Evolutionary conservation across 2,113 vertebrate genomes (phyloP).

Genomic region (Astatotilapia flaviijosephi): DNA sequence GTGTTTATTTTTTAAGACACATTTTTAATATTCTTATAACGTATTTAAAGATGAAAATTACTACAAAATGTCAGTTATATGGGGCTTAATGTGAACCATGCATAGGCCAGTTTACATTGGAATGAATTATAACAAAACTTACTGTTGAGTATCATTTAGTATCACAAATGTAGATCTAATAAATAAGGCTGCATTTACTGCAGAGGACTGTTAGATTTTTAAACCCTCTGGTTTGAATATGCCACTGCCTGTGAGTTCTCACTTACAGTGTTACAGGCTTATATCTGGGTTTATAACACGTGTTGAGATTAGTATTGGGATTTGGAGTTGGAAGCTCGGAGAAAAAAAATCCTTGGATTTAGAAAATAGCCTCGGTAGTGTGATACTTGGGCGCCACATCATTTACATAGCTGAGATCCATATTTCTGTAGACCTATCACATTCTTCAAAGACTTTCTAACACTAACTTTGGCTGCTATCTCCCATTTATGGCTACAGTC

Average conservation of each 20-base stretch:
- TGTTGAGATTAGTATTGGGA: constrained; percentile 22
- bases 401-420: constrained; percentile 15
- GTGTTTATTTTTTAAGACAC: background rate
- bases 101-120: background rate
- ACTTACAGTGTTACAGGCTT: background rate
- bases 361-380: constrained; percentile 7
- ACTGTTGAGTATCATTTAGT: background rate
- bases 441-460: background rate
- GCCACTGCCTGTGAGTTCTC: background rate
- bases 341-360: constrained; percentile 6
- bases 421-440: background rate
- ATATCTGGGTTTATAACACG: constrained; percentile 7
- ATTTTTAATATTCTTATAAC: background rate
- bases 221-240: background rate
- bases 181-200: background rate
- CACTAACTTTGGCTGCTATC: background rate
- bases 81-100: background rate
- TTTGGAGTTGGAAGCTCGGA: constrained; percentile 14
- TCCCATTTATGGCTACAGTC: background rate
- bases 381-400: background rate
- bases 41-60: background rate
- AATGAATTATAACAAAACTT: background rate
- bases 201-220: background rate
- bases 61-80: background rate
- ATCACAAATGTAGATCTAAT: background rate